phyloP scores from a whole-genome alignment of 1,140 invertebrate species.

The Musca domestica region DNA sequence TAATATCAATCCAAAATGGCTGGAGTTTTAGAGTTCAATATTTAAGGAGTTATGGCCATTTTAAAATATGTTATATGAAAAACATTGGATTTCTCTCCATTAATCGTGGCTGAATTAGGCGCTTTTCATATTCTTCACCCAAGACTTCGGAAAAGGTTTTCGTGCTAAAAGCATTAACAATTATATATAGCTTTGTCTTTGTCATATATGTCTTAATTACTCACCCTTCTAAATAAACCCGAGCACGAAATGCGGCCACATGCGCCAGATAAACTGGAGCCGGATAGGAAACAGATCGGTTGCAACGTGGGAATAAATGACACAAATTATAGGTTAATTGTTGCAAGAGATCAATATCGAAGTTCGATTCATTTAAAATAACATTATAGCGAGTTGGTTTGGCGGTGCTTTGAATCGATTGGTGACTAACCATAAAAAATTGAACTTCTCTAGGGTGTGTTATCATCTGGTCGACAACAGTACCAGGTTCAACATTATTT shows the following conservation, averaged over 20 bases:
- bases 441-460: constrained; percentile 79
- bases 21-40: too few relatives aligned
- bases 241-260: constrained; percentile 77
- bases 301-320: too few relatives aligned
- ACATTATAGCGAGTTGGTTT: constrained; percentile 86
- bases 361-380: constrained; percentile 75
- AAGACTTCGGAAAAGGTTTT: constrained; percentile 18
- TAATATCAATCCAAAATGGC: too few relatives aligned
- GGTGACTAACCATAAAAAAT: constrained; percentile 79
- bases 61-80: too few relatives aligned
- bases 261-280: constrained; percentile 94
- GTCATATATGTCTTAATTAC: too few relatives aligned
- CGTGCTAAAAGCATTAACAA: neutral
- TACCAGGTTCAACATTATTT: constrained; percentile 75
- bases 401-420: constrained; percentile 76
- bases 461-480: constrained; percentile 75
- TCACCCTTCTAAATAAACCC: constrained; percentile 59
- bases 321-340: constrained; percentile 82
- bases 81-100: constrained; percentile 47
- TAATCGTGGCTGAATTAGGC: constrained; percentile 37
- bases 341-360: constrained; percentile 77
- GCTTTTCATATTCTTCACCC: constrained; percentile 37
- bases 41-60: too few relatives aligned
- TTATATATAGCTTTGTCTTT: too few relatives aligned
- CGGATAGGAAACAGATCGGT: constrained; percentile 85